Conservation (phyloP, 1,140 invertebrate species). For the Dreissena polymorpha region DNA sequence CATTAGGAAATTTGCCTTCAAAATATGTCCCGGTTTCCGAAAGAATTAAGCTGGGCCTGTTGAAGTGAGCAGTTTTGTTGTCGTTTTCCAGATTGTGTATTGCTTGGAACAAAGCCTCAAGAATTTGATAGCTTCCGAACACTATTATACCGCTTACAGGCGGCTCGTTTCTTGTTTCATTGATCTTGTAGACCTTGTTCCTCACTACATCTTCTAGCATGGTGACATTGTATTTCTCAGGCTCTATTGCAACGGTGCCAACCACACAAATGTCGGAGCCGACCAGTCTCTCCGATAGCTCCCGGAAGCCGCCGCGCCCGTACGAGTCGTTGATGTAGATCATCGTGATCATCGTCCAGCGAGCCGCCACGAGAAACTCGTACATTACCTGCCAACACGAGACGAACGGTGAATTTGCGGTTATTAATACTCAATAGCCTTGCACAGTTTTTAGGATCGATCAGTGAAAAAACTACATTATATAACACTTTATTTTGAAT, state of each 20-base stretch:
- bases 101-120: not conserved
- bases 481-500: too few species aligned
- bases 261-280: conserved; percentile 33
- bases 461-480: too few species aligned
- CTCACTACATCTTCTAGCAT: conserved; percentile 16
- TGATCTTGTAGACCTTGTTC: not conserved
- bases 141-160: conserved; percentile 36
- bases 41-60: conserved; percentile 27
- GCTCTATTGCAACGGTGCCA: not conserved
- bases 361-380: conserved; percentile 1
- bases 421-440: too few species aligned
- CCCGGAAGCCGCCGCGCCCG: conserved; percentile 28
- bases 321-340: conserved; percentile 41
- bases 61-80: not conserved
- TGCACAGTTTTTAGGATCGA: too few species aligned
- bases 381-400: conserved; percentile 25
- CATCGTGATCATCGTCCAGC: conserved; percentile 43
- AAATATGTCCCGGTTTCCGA: conserved; percentile 36
- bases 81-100: conserved; percentile 2
- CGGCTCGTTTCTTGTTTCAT: not conserved
- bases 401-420: too few species aligned
- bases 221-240: not conserved
- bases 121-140: conserved; percentile 29
- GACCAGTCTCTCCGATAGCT: not conserved
- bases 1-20: not conserved